Evolutionary conservation across 23 tunicate genomes (phyloP), one percentile per base, ranked within the genome.

Genomic region (Halocynthia aurantium): DNA sequence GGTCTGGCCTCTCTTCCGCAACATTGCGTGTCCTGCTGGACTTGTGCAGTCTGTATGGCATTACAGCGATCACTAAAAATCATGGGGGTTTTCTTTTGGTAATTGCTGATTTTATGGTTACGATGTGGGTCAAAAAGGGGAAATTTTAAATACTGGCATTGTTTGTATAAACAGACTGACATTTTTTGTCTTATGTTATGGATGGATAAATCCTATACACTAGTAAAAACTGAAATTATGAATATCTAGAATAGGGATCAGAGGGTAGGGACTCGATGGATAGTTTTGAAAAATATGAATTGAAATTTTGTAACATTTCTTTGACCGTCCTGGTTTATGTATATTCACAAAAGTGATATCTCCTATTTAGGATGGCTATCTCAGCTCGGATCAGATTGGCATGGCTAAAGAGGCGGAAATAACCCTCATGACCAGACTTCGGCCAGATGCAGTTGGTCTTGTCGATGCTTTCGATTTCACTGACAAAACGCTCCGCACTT

Each of bases 391-490:
- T 19, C 78, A 74, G 56, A 63, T 63, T 54, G 17, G 57, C 12
- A 6, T 65, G 18, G 82, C 75, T n/a, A 66, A 55, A 18, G 82
- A 79, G 7, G 93, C 88, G 13, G 98, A 92, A 78, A 19, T 82
- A 10, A 62, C 71, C 7, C 56, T 82, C 55, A 50, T 92, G 73
- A 20, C 78, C n/a, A 8, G 50, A 66, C 22, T 92, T 6, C 83
- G 98, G 52, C 81, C 78, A 21, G 64, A 92, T 81, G 92, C 98
- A 13, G 83, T 92, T 60, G 92, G 86, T 13, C 62, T 92, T 11
- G 98, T 92, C 51, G 98, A 92, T 61, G 92, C 98, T 7, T 86
- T 92, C 69, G 98, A 92, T 53, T 86, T 75, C 81, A 52, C 85
- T 71, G 98, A 92, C 57, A 78, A 77, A 7, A 57, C 56, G 7